These are phyloP conservation scores for Aphidius ervi DNA, from an alignment of 1,140 invertebrate genomes.

Conservation along the genomic window DNA sequence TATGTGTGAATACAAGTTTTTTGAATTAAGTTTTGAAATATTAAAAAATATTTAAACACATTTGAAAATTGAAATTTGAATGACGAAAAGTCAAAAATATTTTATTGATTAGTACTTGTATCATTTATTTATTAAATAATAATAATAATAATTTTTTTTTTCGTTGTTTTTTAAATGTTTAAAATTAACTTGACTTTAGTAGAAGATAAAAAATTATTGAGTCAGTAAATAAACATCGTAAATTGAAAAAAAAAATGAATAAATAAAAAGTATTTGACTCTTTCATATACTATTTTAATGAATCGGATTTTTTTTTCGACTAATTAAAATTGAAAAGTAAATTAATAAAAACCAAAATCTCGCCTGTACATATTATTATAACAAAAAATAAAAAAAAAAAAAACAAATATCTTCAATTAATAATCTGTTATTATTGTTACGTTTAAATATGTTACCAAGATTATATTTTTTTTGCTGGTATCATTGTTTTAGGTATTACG, in stretches of 20 bases:
- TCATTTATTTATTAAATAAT: conserved; percentile 1
- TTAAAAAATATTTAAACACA: conserved; percentile 2
- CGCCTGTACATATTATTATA: conserved; percentile 38
- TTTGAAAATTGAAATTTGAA: background rate
- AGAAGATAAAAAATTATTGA: too few relatives aligned
- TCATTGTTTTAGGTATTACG: conserved; percentile 20
- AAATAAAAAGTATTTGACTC: too few relatives aligned
- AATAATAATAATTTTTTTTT: conserved; percentile 6
- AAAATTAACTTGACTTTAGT: too few relatives aligned
- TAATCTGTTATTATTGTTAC: conserved; percentile 49
- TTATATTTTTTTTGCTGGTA: conserved; percentile 43
- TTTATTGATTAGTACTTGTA: too few relatives aligned
- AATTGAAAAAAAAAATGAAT: too few relatives aligned
- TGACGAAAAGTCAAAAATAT: background rate
- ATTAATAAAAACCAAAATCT: conserved; percentile 41
- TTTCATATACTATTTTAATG: too few relatives aligned
- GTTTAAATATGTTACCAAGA: conserved; percentile 46
- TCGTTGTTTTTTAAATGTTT: background rate
- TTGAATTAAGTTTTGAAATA: conserved; percentile 11
- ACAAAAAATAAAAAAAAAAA: conserved; percentile 18
- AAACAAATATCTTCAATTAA: conserved; percentile 38
- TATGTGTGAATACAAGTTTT: conserved; percentile 10
- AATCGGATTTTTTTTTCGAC: too few relatives aligned
- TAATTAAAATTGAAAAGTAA: conserved; percentile 12
- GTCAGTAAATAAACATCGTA: too few relatives aligned